Base-by-base conservation (phyloP, 2,113 vertebrate species). In the Coreoperca whiteheadi region DNA sequence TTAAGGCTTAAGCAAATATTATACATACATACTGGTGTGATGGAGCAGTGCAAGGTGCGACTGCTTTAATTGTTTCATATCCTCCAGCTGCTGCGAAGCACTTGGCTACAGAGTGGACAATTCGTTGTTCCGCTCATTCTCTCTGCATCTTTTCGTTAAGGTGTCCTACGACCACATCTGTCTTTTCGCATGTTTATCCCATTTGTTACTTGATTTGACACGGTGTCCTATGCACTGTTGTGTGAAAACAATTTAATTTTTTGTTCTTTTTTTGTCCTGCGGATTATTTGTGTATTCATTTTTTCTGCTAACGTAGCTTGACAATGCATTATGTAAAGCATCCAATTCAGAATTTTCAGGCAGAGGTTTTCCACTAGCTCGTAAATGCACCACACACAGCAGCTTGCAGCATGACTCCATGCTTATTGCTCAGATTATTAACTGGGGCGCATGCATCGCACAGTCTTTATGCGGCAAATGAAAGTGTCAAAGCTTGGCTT, bases 11-110 rank as follows among this genome's bases (percentile, higher is more conserved):
- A 43, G n/a, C 59, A 64, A 64, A 71, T 64, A 41, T 60, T 46
- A 7, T 34, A 63, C 14, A 69, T 32, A 46, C 43, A 30, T 7
- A 41, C 16, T 30, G 23, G 21, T 15, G 30, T 61, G 56, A 60
- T 69, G 65, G 37, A 46, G 54, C 39, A 37, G 63, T 60, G 10
- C 56, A 50, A 41, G 28, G 41, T 43, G 68, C 2, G 14, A 9
- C 50, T 80, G 68, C 37, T 65, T 65, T 46, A 32, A 43, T 71
- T 41, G 46, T 63, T 53, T 61, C 61, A n/a, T 41, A 59, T 74
- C n/a, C 41, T 63, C 0, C 34, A 54, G 39, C 7, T 28, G 48
- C 8, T 30, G 18, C 11, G 1, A 30, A 57, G 28, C 14, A 12
- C 37, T 68, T 46, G 2, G 21, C 14, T 23, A 34, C 25, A 68